Evolutionary conservation across 2,888 invertebrate genomes (phyloP).

Genomic region (Andrena trimmerana): DNA sequence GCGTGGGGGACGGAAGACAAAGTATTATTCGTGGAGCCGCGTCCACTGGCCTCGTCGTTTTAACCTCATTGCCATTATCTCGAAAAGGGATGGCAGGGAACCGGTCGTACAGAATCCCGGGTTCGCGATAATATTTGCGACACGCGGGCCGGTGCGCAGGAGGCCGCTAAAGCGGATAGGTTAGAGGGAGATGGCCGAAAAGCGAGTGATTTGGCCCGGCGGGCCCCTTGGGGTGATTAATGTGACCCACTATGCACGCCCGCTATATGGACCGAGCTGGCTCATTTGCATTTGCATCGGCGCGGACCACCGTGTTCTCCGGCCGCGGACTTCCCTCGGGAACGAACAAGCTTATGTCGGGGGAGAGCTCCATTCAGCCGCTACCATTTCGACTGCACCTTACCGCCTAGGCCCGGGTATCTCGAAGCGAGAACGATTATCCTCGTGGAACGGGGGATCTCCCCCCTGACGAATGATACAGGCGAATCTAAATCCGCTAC

Average conservation of each 20-base stretch:
- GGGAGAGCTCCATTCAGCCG: constrained; percentile 53
- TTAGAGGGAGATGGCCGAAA: constrained; percentile 33
- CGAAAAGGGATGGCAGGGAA: constrained; percentile 50
- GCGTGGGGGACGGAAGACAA: constrained; percentile 50
- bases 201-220: constrained; percentile 61
- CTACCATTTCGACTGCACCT: constrained; percentile 54
- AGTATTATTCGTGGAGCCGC: constrained; percentile 35
- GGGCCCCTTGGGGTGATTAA: constrained; percentile 63
- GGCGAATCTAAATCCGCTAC: constrained; percentile 33
- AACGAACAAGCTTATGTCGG: constrained; percentile 60
- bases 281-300: constrained; percentile 75
- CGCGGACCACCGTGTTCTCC: constrained; percentile 72
- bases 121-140: constrained; percentile 70
- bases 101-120: constrained; percentile 65
- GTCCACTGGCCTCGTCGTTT: constrained; percentile 41
- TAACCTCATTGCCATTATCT: constrained; percentile 58
- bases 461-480: constrained; percentile 32
- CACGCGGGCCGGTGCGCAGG: constrained; percentile 21
- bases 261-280: constrained; percentile 71
- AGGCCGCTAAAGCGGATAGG: constrained; percentile 27
- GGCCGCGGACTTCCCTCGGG: constrained; percentile 63
- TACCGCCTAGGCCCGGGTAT: constrained; percentile 2
- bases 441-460: constrained; percentile 10
- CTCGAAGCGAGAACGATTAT: constrained; percentile 35
- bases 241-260: constrained; percentile 72